Evolutionary conservation across 2,888 invertebrate species (phyloP).

Genomic region (Drosophila bunnanda): DNA sequence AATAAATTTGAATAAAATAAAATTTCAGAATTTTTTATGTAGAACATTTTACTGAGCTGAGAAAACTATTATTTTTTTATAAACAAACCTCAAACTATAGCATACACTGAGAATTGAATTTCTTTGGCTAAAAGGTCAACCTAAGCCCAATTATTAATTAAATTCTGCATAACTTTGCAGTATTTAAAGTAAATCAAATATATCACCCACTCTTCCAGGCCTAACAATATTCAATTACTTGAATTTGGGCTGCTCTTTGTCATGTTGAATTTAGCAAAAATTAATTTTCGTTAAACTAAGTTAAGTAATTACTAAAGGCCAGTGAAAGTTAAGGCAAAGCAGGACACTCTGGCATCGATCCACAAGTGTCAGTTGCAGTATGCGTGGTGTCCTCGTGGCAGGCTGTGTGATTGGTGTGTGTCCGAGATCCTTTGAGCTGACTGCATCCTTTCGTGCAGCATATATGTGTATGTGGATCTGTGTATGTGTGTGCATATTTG

Average conservation of each 20-base stretch:
- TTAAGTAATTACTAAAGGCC: constrained; percentile 12
- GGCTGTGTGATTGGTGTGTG: constrained; percentile 24
- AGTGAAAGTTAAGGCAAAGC: constrained; percentile 8
- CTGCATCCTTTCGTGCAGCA: constrained; percentile 31
- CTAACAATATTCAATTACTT: not conserved
- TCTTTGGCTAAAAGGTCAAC: not conserved
- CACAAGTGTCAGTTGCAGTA: constrained; percentile 48
- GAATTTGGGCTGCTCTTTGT: not conserved
- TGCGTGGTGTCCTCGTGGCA: constrained; percentile 5
- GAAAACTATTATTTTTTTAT: no score
- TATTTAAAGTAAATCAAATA: not conserved
- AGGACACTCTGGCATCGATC: constrained; percentile 26
- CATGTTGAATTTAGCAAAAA: not conserved
- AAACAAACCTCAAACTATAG: not conserved
- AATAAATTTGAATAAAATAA: no score
- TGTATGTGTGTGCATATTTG: constrained; percentile 32
- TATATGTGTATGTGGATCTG: not conserved
- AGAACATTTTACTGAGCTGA: not conserved
- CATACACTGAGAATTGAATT: not conserved
- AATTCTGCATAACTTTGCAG: not conserved
- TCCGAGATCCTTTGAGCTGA: constrained; percentile 28
- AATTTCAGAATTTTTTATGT: not conserved
- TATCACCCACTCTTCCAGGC: not conserved
- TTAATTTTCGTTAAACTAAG: constrained; percentile 1
- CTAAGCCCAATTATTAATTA: not conserved